These are phyloP conservation scores for Micronycteris hirsuta DNA, from an alignment of 2,113 vertebrate species.

Conservation along the genomic window DNA sequence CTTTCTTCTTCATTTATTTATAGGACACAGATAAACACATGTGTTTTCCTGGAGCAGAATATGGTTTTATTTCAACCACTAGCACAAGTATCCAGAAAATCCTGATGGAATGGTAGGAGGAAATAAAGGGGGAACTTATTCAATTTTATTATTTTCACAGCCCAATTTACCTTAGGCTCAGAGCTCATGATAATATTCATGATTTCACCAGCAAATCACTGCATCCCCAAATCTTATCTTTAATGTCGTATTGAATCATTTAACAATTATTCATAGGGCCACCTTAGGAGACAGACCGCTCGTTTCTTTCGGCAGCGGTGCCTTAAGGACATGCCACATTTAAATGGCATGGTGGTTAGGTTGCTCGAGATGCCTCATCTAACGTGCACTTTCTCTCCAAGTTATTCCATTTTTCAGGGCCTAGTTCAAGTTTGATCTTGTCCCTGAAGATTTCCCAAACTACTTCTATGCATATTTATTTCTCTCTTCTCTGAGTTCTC, in stretches of 20 bases:
- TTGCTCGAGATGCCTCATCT: neutral
- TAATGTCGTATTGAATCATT: neutral
- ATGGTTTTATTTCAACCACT: neutral
- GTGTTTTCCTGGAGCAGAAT: neutral
- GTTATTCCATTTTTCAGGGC: neutral
- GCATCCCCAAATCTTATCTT: neutral
- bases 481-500: neutral
- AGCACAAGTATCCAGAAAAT: neutral
- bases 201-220: neutral
- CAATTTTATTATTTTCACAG: neutral
- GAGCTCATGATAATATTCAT: neutral
- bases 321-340: neutral
- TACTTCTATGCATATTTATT: conserved; percentile 6
- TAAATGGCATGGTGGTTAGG: neutral
- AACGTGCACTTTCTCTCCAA: neutral
- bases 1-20: neutral
- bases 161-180: neutral
- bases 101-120: neutral
- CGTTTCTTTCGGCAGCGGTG: neutral
- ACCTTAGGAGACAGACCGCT: neutral
- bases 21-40: neutral
- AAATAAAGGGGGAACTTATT: neutral
- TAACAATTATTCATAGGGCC: neutral
- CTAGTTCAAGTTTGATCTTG: neutral
- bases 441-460: neutral